Percentiles rank a stretch among this genome's conserved stretches.
Evolutionary conservation across 2,888 invertebrate genomes (phyloP).

Genomic region (Muscina levida): DNA sequence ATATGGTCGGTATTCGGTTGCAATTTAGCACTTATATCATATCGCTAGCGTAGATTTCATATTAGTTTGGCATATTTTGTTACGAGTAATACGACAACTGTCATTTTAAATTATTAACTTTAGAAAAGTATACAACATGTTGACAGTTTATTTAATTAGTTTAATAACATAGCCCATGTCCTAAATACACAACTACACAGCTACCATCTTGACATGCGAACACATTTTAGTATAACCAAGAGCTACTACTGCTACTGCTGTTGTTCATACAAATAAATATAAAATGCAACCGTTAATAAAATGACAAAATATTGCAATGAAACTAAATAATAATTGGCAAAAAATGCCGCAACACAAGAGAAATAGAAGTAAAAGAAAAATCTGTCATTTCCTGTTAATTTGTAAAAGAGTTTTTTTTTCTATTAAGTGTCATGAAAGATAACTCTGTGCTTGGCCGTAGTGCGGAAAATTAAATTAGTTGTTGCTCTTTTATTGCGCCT

Average conservation of each 20-base stretch:
- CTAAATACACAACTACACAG: not conserved
- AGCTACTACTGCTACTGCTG: too few relatives aligned
- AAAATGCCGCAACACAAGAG: not conserved
- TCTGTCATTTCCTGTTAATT: conserved; percentile 32
- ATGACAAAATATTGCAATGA: not conserved
- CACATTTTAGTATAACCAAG: not conserved
- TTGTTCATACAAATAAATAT: conserved; percentile 35
- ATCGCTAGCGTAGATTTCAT: too few relatives aligned
- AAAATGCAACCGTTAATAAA: conserved; percentile 26
- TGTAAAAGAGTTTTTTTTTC: conserved; percentile 9
- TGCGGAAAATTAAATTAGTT: too few relatives aligned
- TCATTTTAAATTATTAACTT: conserved; percentile 63
- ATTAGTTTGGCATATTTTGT: conserved; percentile 13
- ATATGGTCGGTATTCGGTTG: too few relatives aligned
- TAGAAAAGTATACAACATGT: conserved; percentile 58
- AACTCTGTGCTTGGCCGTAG: too few relatives aligned
- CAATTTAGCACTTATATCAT: too few relatives aligned
- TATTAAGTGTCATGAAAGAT: too few relatives aligned
- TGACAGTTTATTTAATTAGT: conserved; percentile 66
- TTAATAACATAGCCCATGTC: conserved; percentile 54
- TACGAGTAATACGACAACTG: conserved; percentile 62
- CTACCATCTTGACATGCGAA: not conserved
- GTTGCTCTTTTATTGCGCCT: too few relatives aligned
- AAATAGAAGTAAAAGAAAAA: not conserved
- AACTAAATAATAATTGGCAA: conserved; percentile 14